Base-by-base conservation (phyloP, 2,113 vertebrate species). In the Pholis gunnellus region DNA sequence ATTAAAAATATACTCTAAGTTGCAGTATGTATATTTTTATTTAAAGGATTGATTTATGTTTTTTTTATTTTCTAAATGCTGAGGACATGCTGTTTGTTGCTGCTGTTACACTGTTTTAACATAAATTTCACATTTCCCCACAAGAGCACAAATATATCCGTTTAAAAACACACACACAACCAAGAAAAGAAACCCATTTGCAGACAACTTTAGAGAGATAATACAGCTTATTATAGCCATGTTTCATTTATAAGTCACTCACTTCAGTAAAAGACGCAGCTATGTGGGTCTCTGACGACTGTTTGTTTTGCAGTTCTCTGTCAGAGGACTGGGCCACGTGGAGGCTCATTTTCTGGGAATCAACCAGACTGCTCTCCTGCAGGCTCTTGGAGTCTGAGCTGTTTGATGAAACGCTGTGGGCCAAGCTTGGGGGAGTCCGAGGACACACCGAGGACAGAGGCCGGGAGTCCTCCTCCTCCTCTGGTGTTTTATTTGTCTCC, bases 401-500 rank as follows among this genome's bases (percentile, higher is more conserved):
- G 82, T 84, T 91, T 22, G 92, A 91, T 20, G 93, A 71, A 11
- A 88, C 90, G 7, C 63, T 81, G 72, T 87, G 92, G 17, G 89
- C 61, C 71, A 93, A 79, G 82, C 80, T 91, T 14, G 91, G 83
- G 3, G 93, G 92, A 76, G 92, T 94, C 74, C 90, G 93, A 2
- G 91, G 91, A 88, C 93, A 92, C 79, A 88, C 91, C 18, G 93
- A 91, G 56, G 94, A 87, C 74, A 92, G 90, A 48, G 90, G 87
- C 61, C 92, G 83, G 65, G 91, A 88, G 34, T 96, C 95, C n/a
- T 97, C 92, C 25, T 97, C 96, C 0, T 97, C 96, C 38, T 97
- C 96, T 0, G 95, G 95, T 22, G 95, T 96, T 80, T 97, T 97
- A 86, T 97, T 95, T 29, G 97, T 96, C 87, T 97, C 98, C 66